Percentiles rank a stretch among this genome's conserved stretches.
phyloP scores from a whole-genome alignment of 2,888 invertebrate genomes.

The Timema podura region DNA sequence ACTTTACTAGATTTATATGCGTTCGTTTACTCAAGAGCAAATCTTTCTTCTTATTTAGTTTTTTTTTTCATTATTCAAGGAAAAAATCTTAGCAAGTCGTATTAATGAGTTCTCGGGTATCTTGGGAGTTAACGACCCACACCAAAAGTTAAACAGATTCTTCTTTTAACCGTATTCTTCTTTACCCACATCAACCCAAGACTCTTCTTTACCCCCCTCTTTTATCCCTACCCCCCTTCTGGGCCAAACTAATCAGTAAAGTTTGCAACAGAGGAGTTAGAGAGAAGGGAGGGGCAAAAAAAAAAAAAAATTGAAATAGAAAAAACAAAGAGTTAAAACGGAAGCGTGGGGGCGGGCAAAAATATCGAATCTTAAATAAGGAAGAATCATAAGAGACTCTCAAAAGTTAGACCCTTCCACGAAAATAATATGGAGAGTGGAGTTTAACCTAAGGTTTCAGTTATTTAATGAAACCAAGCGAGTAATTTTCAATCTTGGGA shows the following conservation, averaged over 20 bases:
- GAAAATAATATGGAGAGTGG: slow-evolving; percentile 1
- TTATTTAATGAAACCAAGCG: slow-evolving; percentile 25
- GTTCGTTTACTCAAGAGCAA: no score
- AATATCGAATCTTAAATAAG: slow-evolving; percentile 9
- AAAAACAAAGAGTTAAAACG: not conserved
- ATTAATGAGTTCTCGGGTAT: no score
- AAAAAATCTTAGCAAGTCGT: no score
- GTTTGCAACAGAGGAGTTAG: not conserved
- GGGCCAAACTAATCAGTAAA: slow-evolving; percentile 9
- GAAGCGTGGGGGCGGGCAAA: not conserved
- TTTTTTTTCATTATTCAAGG: no score
- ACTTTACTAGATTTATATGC: no score
- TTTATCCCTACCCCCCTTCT: not conserved
- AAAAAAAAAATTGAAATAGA: not conserved
- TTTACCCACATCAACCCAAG: not conserved
- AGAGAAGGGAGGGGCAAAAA: no score
- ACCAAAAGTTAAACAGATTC: slow-evolving; percentile 15
- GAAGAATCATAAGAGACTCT: slow-evolving; percentile 17
- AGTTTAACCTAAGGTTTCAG: slow-evolving; percentile 14
- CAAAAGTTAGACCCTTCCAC: slow-evolving; percentile 6
- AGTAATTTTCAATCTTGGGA: slow-evolving; percentile 25
- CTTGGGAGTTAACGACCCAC: not conserved
- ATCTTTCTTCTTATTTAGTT: no score
- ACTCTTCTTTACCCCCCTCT: not conserved
- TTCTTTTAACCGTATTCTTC: not conserved